Base-by-base conservation (phyloP, 2,888 invertebrate genomes). In the Lamproptera curius region DNA sequence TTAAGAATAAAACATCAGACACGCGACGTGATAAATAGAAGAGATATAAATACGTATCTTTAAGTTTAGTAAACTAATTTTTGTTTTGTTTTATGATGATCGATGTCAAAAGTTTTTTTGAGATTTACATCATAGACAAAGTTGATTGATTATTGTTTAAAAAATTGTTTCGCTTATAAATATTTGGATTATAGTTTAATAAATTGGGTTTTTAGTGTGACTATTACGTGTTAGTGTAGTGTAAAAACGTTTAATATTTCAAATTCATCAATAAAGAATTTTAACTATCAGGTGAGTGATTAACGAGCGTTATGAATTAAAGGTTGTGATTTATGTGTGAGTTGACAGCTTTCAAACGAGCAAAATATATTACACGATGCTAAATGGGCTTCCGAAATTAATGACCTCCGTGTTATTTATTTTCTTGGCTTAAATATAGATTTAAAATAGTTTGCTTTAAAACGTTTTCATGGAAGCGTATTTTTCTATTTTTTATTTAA, bases 241-340 rank as follows among this genome's bases (percentile, higher is more conserved):
- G 37, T 16, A 11, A 11, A 40, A 10, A 23, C 14, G 33, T 31
- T 15, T 33, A 23, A 33, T 33, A 37, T 37, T 31, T 10, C 28
- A 26, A 6, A 11, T 16, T n/a, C 17, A 14, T 38, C 14, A 13
- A 16, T 34, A 11, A 14, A 39, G 11, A 17, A 38, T 15, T 40
- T n/a, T 26, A 39, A 39, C 31, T 48, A 26, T 16, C 48, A 43
- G 48, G 48, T 48, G 39, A 48, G 48, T 40, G 23, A 34, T 46
- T 43, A 38, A 42, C 17, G 20, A 13, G 14, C 1, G 33, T 38
- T 43, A 39, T 39, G 17, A 43, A 43, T 48, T 48, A 42, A 34
- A 13, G 26, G 0, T 5, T 26, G 23, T 48, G 39, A 48, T 48
- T 43, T 39, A 48, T 48, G 23, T 17, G 5, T 17, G 1, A 23